Conservation (phyloP, 92 coral and sea anemone species). For the Hydrozoanthus gracilis region DNA sequence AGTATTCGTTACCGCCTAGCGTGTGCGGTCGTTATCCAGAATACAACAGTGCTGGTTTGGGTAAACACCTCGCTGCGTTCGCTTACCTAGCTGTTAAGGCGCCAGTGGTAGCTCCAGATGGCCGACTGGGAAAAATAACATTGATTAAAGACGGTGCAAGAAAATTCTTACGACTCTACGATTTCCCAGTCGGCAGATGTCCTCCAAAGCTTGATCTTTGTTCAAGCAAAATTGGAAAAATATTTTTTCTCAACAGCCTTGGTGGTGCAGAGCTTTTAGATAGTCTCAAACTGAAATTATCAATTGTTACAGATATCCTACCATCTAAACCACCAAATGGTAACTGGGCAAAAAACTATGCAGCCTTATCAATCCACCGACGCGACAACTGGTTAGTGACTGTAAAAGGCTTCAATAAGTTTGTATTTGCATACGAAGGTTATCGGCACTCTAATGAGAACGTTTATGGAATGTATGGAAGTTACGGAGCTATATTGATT, state of each 20-base stretch:
- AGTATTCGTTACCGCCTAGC: slow-evolving; percentile 43
- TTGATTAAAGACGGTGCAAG: not conserved
- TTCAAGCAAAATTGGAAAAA: slow-evolving; percentile 22
- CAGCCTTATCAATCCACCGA: slow-evolving; percentile 57
- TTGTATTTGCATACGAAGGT: slow-evolving; percentile 48
- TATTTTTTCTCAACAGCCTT: slow-evolving; percentile 47
- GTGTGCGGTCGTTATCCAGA: slow-evolving; percentile 35
- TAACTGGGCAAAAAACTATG: slow-evolving; percentile 59
- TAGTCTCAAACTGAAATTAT: slow-evolving; percentile 15
- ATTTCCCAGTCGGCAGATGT: slow-evolving; percentile 12
- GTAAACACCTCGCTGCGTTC: slow-evolving; percentile 37
- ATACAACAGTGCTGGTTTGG: slow-evolving; percentile 23
- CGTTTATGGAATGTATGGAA: slow-evolving; percentile 47
- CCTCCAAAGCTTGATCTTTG: slow-evolving; percentile 31
- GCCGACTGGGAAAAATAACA: slow-evolving; percentile 5
- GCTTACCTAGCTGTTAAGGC: slow-evolving; percentile 48
- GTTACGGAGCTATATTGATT: slow-evolving; percentile 53
- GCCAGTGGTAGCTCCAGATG: slow-evolving; percentile 6
- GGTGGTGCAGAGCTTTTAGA: slow-evolving; percentile 50
- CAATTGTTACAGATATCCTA: not conserved
- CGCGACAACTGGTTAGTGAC: slow-evolving; percentile 56
- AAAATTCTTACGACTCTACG: slow-evolving; percentile 36
- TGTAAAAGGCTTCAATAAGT: slow-evolving; percentile 53
- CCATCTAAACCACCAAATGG: slow-evolving; percentile 41
- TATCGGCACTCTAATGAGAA: slow-evolving; percentile 28